These are phyloP conservation scores for Drosophila bocqueti DNA, from an alignment of 1,140 invertebrate genomes.

Conservation along the genomic window DNA sequence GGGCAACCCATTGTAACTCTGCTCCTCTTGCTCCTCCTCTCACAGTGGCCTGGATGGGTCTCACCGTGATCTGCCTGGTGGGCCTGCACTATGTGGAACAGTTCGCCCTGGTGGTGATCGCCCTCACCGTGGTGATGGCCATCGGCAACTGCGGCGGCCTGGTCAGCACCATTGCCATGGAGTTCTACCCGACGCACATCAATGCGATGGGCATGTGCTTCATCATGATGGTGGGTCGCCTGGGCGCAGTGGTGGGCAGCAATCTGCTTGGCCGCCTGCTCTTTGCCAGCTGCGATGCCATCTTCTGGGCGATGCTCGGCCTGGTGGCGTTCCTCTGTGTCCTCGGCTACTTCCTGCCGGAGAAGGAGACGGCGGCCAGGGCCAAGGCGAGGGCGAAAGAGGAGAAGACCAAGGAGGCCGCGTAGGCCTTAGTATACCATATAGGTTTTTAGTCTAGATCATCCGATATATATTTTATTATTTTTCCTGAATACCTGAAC, in stretches of 20 bases:
- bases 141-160: conserved; percentile 84
- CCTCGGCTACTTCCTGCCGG: conserved; percentile 64
- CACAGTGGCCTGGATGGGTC: conserved; percentile 65
- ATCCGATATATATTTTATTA: background rate
- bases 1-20: background rate
- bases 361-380: conserved; percentile 25
- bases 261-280: conserved; percentile 80
- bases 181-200: conserved; percentile 85
- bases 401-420: background rate
- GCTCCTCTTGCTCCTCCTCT: background rate
- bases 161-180: conserved; percentile 83
- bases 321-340: conserved; percentile 33
- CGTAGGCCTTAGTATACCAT: background rate
- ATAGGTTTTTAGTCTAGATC: conserved; percentile 30
- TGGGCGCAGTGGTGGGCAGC: conserved; percentile 84
- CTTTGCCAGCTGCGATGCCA: conserved; percentile 74
- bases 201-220: conserved; percentile 86
- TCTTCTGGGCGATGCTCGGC: conserved; percentile 69
- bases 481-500: too few relatives aligned
- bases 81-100: conserved; percentile 58
- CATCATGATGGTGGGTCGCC: conserved; percentile 85
- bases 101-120: conserved; percentile 60
- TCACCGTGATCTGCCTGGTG: conserved; percentile 52
- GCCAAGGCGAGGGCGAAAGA: conserved; percentile 20
- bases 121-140: conserved; percentile 71